Conservation (phyloP, 2,888 invertebrate species). For the Anticlea derivata region DNA sequence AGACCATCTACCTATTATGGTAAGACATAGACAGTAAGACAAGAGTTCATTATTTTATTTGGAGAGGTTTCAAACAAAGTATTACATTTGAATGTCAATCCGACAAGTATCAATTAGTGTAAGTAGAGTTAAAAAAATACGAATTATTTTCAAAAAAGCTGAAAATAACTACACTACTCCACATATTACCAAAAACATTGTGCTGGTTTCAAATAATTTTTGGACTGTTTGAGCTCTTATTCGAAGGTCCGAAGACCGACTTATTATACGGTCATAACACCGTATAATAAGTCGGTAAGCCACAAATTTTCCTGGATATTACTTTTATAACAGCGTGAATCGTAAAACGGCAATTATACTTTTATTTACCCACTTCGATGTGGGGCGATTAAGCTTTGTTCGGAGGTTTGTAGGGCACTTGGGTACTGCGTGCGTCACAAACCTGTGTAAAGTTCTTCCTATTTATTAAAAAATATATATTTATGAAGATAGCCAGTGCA, state of each 20-base stretch:
- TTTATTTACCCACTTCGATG: conserved; percentile 27
- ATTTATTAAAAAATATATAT: no score
- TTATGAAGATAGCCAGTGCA: no score
- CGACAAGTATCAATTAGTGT: no score
- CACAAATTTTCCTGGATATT: conserved; percentile 20
- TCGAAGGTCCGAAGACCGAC: no score
- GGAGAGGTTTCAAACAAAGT: no score
- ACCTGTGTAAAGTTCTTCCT: not conserved
- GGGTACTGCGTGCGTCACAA: conserved; percentile 8
- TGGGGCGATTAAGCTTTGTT: conserved; percentile 21
- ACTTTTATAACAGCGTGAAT: conserved; percentile 24
- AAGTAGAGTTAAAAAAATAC: no score
- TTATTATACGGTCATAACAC: conserved; percentile 14
- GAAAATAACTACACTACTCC: not conserved
- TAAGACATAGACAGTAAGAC: no score
- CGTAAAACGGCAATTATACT: conserved; percentile 28
- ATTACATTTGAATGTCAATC: no score
- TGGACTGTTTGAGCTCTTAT: conserved; percentile 2
- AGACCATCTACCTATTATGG: no score
- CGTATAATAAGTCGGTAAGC: conserved; percentile 14
- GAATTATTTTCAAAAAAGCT: no score
- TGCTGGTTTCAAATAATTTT: not conserved
- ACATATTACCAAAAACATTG: not conserved
- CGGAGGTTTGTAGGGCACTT: conserved; percentile 12
- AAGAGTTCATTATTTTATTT: no score